Conservation (phyloP, 2,113 vertebrate species). For the Nettapus auritus region DNA sequence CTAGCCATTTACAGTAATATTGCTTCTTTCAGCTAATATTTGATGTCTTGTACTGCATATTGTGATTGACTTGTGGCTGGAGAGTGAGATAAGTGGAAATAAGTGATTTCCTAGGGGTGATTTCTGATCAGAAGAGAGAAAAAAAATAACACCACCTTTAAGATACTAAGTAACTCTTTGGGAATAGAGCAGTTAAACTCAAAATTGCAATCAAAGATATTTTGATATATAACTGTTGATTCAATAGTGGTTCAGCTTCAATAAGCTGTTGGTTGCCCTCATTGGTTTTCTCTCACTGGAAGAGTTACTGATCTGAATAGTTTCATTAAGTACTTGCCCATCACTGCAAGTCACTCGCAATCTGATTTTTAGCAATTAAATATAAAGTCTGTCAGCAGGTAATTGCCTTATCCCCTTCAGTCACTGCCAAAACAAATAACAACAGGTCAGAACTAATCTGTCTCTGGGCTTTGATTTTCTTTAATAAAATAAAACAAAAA, state of each 20-base stretch:
- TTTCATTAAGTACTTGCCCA: not conserved
- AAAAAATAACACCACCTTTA: not conserved
- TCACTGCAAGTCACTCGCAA: not conserved
- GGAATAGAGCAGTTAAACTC: not conserved
- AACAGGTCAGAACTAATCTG: slow-evolving; percentile 23
- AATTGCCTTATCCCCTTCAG: not conserved
- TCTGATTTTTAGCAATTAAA: slow-evolving; percentile 46
- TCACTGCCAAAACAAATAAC: slow-evolving; percentile 25
- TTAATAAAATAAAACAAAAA: not conserved
- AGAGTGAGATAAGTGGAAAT: not conserved
- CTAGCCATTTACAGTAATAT: slow-evolving; percentile 20
- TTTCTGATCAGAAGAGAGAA: not conserved
- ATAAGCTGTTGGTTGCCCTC: not conserved
- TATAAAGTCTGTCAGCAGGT: not conserved
- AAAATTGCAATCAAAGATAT: not conserved
- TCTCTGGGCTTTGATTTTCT: slow-evolving; percentile 23
- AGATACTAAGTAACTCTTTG: not conserved
- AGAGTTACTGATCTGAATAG: not conserved
- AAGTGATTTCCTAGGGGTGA: slow-evolving; percentile 2
- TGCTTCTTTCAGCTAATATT: slow-evolving; percentile 26
- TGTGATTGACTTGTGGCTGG: slow-evolving; percentile 18
- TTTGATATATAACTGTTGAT: not conserved
- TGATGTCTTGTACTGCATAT: not conserved
- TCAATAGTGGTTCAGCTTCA: not conserved
- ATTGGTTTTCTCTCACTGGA: not conserved